Percentiles rank a stretch among this genome's conserved stretches.
These are phyloP conservation scores for Holcopasites calliopsidis DNA, from an alignment of 1,140 invertebrate genomes.

Conservation along the genomic window DNA sequence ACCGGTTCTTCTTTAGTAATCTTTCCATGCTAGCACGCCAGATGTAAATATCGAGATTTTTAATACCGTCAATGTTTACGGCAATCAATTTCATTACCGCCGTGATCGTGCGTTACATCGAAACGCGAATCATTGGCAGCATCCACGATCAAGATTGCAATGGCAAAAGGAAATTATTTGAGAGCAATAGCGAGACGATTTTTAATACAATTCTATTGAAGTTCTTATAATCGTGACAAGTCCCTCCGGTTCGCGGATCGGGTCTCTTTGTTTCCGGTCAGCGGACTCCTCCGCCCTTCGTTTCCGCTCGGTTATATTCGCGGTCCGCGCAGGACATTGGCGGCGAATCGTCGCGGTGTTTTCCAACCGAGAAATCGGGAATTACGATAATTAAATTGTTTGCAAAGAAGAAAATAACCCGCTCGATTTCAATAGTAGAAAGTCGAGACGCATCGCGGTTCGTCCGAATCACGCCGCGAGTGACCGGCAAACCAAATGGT, in stretches of 20 bases:
- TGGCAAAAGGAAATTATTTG: too few relatives aligned
- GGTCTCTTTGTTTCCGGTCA: too few relatives aligned
- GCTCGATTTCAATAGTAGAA: too few relatives aligned
- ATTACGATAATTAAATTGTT: constrained; percentile 19
- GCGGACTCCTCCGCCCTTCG: too few relatives aligned
- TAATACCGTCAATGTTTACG: neutral
- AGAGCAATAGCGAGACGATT: too few relatives aligned
- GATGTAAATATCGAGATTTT: neutral
- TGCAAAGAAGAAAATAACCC: too few relatives aligned
- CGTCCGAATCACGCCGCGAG: constrained; percentile 25
- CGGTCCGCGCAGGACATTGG: too few relatives aligned
- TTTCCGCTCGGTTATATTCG: constrained; percentile 1
- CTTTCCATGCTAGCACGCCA: neutral
- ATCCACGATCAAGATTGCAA: too few relatives aligned
- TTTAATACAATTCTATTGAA: too few relatives aligned
- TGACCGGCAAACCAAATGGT: constrained; percentile 52
- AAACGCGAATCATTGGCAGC: too few relatives aligned
- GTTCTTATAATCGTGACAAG: too few relatives aligned
- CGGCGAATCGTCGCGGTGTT: neutral
- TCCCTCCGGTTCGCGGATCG: too few relatives aligned
- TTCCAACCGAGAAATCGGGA: neutral
- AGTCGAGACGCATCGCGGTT: constrained; percentile 9
- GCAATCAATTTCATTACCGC: neutral
- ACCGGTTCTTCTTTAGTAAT: neutral
- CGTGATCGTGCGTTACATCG: neutral